These are phyloP conservation scores for Caenorhabditis sp. DNA, from an alignment of 2,888 invertebrate species.

Conservation along the genomic window DNA sequence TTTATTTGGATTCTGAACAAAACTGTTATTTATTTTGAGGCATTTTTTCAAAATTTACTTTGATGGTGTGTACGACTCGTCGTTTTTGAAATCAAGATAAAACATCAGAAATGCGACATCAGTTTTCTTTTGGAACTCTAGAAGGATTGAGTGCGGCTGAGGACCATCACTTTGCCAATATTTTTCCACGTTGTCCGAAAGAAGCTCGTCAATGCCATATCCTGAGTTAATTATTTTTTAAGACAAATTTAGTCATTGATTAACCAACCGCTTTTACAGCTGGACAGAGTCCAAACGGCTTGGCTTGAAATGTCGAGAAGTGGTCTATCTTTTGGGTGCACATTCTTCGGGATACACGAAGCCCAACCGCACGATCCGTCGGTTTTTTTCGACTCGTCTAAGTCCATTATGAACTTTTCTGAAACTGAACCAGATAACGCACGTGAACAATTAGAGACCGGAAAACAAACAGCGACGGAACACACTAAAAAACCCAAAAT, in stretches of 20 bases:
- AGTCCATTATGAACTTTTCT: too few relatives aligned
- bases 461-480: too few relatives aligned
- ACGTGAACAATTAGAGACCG: too few relatives aligned
- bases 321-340: slow-evolving; percentile 69
- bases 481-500: too few relatives aligned
- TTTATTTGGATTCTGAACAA: slow-evolving; percentile 42
- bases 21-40: not conserved
- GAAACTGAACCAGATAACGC: too few relatives aligned
- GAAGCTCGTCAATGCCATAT: slow-evolving; percentile 95
- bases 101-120: slow-evolving; percentile 92
- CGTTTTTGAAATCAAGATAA: slow-evolving; percentile 96
- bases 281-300: slow-evolving; percentile 97
- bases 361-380: slow-evolving; percentile 60
- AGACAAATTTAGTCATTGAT: not conserved
- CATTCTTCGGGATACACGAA: slow-evolving; percentile 54
- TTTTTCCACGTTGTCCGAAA: slow-evolving; percentile 95
- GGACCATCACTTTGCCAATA: slow-evolving; percentile 99
- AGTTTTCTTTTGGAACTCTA: slow-evolving; percentile 80
- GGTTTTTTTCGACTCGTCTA: slow-evolving; percentile 20
- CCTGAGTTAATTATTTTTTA: slow-evolving; percentile 80
- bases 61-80: slow-evolving; percentile 98
- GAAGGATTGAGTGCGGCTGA: slow-evolving; percentile 95
- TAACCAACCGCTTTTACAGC: slow-evolving; percentile 91
- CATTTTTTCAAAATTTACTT: slow-evolving; percentile 80
- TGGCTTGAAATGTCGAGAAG: slow-evolving; percentile 90